Base-by-base conservation (phyloP, 2,113 vertebrate genomes). In the Microtus richardsoni region DNA sequence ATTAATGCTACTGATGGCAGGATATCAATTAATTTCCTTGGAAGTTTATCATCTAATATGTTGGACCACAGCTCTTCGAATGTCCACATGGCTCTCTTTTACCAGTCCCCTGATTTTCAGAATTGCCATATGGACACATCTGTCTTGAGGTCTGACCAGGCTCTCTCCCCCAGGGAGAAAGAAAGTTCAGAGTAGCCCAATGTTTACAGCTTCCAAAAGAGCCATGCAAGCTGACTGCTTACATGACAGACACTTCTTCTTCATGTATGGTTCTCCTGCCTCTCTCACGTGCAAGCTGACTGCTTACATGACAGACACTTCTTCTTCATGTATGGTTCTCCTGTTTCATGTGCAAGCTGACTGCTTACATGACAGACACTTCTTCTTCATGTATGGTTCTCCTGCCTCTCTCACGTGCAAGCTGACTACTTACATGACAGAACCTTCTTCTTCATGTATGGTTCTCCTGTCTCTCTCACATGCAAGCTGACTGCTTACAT, bases 121-220 rank as follows among this genome's bases (percentile, higher is more conserved):
- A 95, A 95, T 58, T 97, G 97, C 97, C 98, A 98, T 97, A 94
- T 96, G 49, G 79, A 97, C 78, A 68, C 93, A 91, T 95, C 96
- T 93, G 92, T 98, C 98, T 93, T 82, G 66, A 97, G 3, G 12
- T 97, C 90, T 85, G 62, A 97, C 93, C 95, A 96, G 96, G 93
- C 47, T 85, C 96, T 80, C 91, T 91, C 39, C 79, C 49, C 66
- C 75, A 88, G 88, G 70, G 91, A 96, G 58, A 93, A 91, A 70
- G n/a, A 88, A 79, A 54, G 17, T 71, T 95, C 94, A 82, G 54
- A 54, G 7, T 7, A 88, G 70, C 36, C 71, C 60, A 28, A 0
- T 89, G 87, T 88, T 80, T 89, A 60, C 0, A 97, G 95, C 93
- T 95, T 97, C 94, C 92, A 62, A 96, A 96, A 97, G 97, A 95